Percentiles rank a stretch among this genome's conserved stretches.
phyloP scores from a whole-genome alignment of 2,113 vertebrate species.

The Arothron firmamentum region DNA sequence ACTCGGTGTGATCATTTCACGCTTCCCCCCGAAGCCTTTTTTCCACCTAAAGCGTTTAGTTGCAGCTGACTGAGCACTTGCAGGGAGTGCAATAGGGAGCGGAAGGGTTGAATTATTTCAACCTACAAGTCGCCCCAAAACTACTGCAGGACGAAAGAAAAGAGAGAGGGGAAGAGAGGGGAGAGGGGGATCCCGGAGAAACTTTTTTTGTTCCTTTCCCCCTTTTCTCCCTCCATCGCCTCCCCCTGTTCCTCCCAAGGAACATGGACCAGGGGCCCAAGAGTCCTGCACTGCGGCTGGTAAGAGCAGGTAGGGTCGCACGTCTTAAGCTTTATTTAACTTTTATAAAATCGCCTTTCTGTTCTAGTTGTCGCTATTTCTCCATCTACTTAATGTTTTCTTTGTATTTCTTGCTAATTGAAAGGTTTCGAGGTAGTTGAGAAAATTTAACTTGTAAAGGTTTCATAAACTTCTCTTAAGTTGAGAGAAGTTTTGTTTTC shows the following conservation, averaged over 20 bases:
- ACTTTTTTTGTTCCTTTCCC: conserved; percentile 59
- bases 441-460: too few relatives aligned
- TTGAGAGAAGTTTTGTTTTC: too few relatives aligned
- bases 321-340: too few relatives aligned
- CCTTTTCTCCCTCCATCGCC: background rate
- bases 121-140: conserved; percentile 81
- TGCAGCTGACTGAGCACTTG: conserved; percentile 99
- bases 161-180: conserved; percentile 17
- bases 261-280: conserved; percentile 1
- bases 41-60: conserved; percentile 99
- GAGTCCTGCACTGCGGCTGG: conserved; percentile 1
- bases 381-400: too few relatives aligned
- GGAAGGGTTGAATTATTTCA: conserved; percentile 98
- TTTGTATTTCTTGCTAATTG: too few relatives aligned
- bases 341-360: too few relatives aligned
- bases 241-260: background rate
- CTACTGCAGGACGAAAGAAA: conserved; percentile 65
- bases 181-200: conserved; percentile 15
- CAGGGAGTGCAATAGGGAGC: conserved; percentile 92
- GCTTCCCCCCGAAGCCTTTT: conserved; percentile 91
- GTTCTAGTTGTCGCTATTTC: too few relatives aligned
- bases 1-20: conserved; percentile 98
- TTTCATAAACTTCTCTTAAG: too few relatives aligned
- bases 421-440: too few relatives aligned
- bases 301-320: conserved; percentile 1